phyloP scores from a whole-genome alignment of 2,797 vertebrate genomes.

The Erpetoichthys calabaricus region DNA sequence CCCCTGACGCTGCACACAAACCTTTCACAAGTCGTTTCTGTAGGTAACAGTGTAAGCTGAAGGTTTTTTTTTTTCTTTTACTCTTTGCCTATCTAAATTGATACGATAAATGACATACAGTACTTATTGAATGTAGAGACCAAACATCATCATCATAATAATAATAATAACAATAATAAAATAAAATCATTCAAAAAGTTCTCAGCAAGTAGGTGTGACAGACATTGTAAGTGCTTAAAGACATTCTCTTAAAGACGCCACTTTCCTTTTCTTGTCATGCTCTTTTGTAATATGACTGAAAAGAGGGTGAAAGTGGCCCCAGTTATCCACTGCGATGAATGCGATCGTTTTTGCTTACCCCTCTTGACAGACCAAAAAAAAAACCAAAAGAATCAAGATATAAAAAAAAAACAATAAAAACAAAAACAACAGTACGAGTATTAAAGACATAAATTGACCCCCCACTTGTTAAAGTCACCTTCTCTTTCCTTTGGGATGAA shows the following conservation, averaged over 20 bases:
- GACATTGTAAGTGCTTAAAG: constrained; percentile 59
- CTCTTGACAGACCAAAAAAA: constrained; percentile 21
- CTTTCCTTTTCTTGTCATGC: constrained; percentile 34
- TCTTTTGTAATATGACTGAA: constrained; percentile 39
- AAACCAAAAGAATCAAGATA: constrained; percentile 14
- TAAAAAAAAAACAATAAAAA: constrained; percentile 5
- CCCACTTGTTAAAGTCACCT: constrained; percentile 27
- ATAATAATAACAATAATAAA: constrained; percentile 18
- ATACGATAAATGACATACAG: constrained; percentile 70
- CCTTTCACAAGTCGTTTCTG: constrained; percentile 36
- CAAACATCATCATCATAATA: constrained; percentile 27
- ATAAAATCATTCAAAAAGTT: constrained; percentile 24
- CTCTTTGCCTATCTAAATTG: constrained; percentile 36
- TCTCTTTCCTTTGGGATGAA: constrained; percentile 32
- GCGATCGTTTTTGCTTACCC: constrained; percentile 17
- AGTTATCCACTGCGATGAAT: constrained; percentile 50
- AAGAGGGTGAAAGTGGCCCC: constrained; percentile 52
- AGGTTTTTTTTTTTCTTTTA: constrained; percentile 34
- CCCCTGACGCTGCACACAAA: constrained; percentile 62
- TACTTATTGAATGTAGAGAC: constrained; percentile 73
- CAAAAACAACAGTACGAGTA: constrained; percentile 42
- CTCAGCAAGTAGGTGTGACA: constrained; percentile 66
- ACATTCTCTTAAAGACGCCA: constrained; percentile 43
- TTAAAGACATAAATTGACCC: constrained; percentile 43
- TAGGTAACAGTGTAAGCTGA: constrained; percentile 72